Percentiles rank a stretch among this genome's conserved stretches.
Evolutionary conservation across 1,140 invertebrate species (phyloP).

Genomic region (Protaetia brevitarsis): DNA sequence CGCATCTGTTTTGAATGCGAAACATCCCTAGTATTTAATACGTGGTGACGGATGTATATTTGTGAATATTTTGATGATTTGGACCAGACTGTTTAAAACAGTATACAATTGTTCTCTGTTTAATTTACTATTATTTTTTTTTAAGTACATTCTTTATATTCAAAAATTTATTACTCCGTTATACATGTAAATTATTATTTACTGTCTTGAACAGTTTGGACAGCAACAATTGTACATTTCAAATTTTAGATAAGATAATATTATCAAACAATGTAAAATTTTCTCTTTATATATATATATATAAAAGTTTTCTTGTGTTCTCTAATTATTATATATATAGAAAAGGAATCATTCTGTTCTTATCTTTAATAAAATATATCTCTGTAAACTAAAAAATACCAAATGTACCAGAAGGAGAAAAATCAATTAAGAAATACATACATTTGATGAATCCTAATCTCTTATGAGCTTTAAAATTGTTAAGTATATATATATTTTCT

Average conservation of each 20-base stretch:
- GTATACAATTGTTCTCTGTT: constrained; percentile 25
- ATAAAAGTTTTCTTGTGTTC: constrained; percentile 22
- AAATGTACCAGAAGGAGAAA: constrained; percentile 5
- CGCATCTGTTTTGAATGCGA: constrained; percentile 37
- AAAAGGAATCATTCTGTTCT: constrained; percentile 16
- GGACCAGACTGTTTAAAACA: constrained; percentile 32
- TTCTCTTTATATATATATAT: constrained; percentile 19
- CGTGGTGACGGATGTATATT: constrained; percentile 48
- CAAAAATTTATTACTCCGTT: neutral
- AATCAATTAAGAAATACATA: constrained; percentile 18
- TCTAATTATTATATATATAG: constrained; percentile 32
- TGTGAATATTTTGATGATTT: constrained; percentile 46
- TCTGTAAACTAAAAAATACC: constrained; percentile 19
- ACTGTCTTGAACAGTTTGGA: constrained; percentile 30
- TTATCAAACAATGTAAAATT: constrained; percentile 26
- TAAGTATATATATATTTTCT: constrained; percentile 48
- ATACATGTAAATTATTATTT: neutral
- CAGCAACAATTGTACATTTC: constrained; percentile 38
- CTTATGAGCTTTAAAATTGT: constrained; percentile 45
- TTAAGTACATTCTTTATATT: constrained; percentile 18
- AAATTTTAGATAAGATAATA: constrained; percentile 26
- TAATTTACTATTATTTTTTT: constrained; percentile 22
- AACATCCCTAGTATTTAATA: constrained; percentile 47
- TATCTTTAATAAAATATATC: constrained; percentile 8
- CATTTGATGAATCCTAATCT: constrained; percentile 29